Base-by-base conservation (phyloP, 1,140 invertebrate genomes). In the Drosophila nikananu region DNA sequence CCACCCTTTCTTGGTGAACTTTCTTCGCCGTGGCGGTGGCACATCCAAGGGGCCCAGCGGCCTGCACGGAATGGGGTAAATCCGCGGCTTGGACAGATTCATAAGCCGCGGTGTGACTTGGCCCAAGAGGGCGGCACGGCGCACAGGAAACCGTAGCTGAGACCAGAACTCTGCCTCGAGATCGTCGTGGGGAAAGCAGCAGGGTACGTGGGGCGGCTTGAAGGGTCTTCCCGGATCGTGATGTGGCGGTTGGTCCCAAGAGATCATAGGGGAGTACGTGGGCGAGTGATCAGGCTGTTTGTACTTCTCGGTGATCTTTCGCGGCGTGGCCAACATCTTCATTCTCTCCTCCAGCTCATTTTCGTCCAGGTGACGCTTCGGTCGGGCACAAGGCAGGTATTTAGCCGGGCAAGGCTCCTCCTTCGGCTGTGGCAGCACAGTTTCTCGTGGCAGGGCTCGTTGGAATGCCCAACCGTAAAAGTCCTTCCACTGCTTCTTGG, bases 181-280 rank as follows among this genome's bases (percentile, higher is more conserved):
- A 4, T 89, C 84, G 1, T 68, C 60, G 25, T 70, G 57, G 4
- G 37, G 21, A 55, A 89, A 89, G 30, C 77, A 71, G 5, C 23
- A 5, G 7, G 84, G 84, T 19, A 86, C 63, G 15, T 41, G 17
- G 17, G 77, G 72, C 8, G 80, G 67, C 8, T 59, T 9, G 54
- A 86, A 83, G 25, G 84, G 84, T 64, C 84, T 81, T 9, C 84
- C 82, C 3, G 27, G 44, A 49, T 87, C 84, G 21, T 27, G 72
- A 60, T 83, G 64, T 0, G 84, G 42, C 21, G 59, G 51, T 23
- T 66, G 17, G 15, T 78, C 75, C 42, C 62, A 63, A 21, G 27
- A 19, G n/a, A 78, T 80, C 30, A 61, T 60, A 17, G 84, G 84
- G 55, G 68, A 74, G 59, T 74, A 80, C 21, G 82, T 15, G 13